Conservation (phyloP, 2,113 vertebrate genomes). For the Alosa alosa region DNA sequence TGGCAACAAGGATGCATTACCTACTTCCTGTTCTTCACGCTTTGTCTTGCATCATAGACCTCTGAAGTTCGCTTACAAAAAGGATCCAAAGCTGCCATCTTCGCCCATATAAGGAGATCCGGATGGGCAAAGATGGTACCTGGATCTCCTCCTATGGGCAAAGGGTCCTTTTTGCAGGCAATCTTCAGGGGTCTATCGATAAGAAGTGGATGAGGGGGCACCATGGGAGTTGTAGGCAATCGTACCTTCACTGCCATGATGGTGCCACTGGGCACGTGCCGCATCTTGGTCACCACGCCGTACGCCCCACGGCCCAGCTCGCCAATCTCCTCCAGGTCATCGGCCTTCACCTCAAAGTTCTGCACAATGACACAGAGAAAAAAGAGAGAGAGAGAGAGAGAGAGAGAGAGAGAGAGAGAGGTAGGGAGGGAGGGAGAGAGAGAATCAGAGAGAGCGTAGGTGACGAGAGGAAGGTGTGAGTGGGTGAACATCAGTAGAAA, state of each 20-base stretch:
- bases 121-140: too few relatives aligned
- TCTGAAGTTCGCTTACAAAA: too few relatives aligned
- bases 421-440: background rate
- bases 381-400: background rate
- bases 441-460: background rate
- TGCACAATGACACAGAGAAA: slow-evolving; percentile 48
- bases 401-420: background rate
- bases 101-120: too few relatives aligned
- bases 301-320: slow-evolving; percentile 96
- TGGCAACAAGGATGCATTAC: background rate
- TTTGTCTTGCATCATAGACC: too few relatives aligned
- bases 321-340: slow-evolving; percentile 92
- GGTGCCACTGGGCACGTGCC: slow-evolving; percentile 88
- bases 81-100: too few relatives aligned
- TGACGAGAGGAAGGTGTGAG: background rate
- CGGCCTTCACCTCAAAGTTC: slow-evolving; percentile 98
- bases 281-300: slow-evolving; percentile 98
- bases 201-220: background rate
- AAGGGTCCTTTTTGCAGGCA: too few relatives aligned
- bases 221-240: background rate
- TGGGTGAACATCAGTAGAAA: background rate
- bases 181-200: background rate
- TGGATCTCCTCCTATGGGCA: too few relatives aligned
- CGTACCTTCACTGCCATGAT: slow-evolving; percentile 99
- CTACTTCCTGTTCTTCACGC: background rate